Percentiles rank a stretch among this genome's conserved stretches.
phyloP scores from a whole-genome alignment of 2,797 vertebrate genomes.

The Tokudaia muenninki region DNA sequence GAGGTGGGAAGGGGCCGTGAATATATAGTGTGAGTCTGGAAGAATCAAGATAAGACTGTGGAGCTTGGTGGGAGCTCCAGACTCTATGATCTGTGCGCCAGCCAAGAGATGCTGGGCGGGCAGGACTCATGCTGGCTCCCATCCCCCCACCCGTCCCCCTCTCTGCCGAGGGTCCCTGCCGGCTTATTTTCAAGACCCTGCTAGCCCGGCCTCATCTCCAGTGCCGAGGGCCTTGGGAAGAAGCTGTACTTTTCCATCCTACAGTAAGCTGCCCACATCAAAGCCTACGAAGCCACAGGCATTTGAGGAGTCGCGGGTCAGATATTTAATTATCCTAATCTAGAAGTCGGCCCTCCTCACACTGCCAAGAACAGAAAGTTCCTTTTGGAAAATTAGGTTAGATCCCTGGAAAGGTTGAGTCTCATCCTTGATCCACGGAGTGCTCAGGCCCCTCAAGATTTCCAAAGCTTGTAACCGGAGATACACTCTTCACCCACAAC shows the following conservation, averaged over 20 bases:
- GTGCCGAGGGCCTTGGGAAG: conserved; percentile 53
- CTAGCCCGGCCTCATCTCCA: conserved; percentile 7
- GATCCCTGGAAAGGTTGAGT: conserved; percentile 84
- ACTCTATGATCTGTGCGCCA: accelerated
- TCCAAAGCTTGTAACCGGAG: conserved; percentile 73
- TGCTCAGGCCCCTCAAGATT: conserved; percentile 75
- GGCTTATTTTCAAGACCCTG: conserved; percentile 61
- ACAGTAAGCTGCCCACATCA: conserved; percentile 81
- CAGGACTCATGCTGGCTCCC: background rate
- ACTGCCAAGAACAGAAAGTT: conserved; percentile 83
- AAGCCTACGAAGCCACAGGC: conserved; percentile 80
- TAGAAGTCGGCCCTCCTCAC: conserved; percentile 72
- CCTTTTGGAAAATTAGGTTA: conserved; percentile 84
- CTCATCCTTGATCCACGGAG: conserved; percentile 85
- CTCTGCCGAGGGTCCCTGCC: conserved; percentile 52
- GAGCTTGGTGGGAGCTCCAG: background rate
- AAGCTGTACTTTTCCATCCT: conserved; percentile 78
- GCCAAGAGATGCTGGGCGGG: background rate
- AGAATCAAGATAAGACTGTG: background rate
- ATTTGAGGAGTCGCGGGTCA: conserved; percentile 79
- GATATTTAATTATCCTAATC: conserved; percentile 83
- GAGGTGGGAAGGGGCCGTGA: background rate
- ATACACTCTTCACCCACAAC: conserved; percentile 71
- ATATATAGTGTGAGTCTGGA: background rate
- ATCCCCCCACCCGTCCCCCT: background rate